Base-by-base conservation (phyloP, 2,113 vertebrate genomes). In the Lepidothrix coronata region DNA sequence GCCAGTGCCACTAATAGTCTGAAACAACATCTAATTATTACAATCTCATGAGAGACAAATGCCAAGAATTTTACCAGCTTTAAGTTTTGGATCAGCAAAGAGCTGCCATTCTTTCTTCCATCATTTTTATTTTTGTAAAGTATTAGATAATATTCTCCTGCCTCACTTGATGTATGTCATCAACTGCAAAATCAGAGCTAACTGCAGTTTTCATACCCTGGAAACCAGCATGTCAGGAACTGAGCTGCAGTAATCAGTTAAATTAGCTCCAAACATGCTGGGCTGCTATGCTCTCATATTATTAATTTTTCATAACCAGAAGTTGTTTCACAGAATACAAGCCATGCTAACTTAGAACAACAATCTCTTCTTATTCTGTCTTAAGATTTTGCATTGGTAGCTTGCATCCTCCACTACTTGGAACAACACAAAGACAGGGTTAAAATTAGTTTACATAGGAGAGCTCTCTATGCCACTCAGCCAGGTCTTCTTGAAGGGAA, bases 271-370 rank as follows among this genome's bases (percentile, higher is more conserved):
- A 20, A 91, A 28, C 90, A 93, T 2, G 24, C 86, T 97, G 93
- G 39, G 86, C 55, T 95, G 55, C 59, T 92, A 13, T 68, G 51
- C 52, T 92, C 67, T 85, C 68, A 49, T n/a, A 68, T 68, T 80
- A 92, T 95, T 83, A 95, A 91, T 93, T 96, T 96, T 97, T 96
- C 68, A 96, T 94, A 93, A 94, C 66, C 30, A 86, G 71, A 89
- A 85, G 52, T 89, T 92, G 57, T 91, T 89, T 83, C 55, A 92
- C 74, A 91, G 80, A 91, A 92, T 89, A 70, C 30, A 85, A 94
- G 20, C 15, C 59, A 66, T 75, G 58, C 12, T 88, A 89, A 85
- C 35, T 80, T 31, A 65, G 30, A 92, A 86, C 27, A 77, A 66
- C 41, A 37, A 58, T 85, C 16, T 58, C 49, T 76, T 94, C 1